These are phyloP conservation scores for Agriotes lineatus DNA, from an alignment of 2,888 invertebrate genomes.

Conservation along the genomic window DNA sequence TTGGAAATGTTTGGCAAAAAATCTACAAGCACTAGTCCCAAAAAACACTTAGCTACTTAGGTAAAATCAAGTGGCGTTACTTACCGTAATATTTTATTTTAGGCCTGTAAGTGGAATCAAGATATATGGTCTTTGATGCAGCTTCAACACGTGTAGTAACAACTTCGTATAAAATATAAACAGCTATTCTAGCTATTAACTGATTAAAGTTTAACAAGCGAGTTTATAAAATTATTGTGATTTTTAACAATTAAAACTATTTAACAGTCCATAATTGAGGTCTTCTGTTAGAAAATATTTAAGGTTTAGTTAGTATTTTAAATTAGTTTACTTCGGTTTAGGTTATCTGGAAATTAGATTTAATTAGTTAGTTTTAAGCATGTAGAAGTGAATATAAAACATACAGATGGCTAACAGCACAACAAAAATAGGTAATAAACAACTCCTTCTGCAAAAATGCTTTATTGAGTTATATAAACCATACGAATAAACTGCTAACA, in stretches of 20 bases:
- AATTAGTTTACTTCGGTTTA: constrained; percentile 27
- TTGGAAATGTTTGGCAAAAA: too few species aligned
- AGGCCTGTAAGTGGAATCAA: constrained; percentile 19
- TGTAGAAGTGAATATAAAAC: constrained; percentile 18
- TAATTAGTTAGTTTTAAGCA: constrained; percentile 6
- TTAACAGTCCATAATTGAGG: constrained; percentile 32
- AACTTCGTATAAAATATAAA: constrained; percentile 39
- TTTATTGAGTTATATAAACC: constrained; percentile 52
- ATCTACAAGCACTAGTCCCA: background rate
- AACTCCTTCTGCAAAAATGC: constrained; percentile 50
- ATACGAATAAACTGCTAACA: constrained; percentile 54
- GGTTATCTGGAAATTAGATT: constrained; percentile 32
- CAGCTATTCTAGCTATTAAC: constrained; percentile 27
- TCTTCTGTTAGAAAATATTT: constrained; percentile 10
- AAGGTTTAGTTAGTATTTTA: constrained; percentile 13
- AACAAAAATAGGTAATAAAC: constrained; percentile 54
- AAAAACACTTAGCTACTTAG: background rate
- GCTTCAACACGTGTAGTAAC: constrained; percentile 36
- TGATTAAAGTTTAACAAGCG: constrained; percentile 30
- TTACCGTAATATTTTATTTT: constrained; percentile 35
- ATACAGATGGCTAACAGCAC: constrained; percentile 51
- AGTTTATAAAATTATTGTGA: constrained; percentile 38
- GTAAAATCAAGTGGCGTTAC: constrained; percentile 5
- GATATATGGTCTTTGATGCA: constrained; percentile 21
- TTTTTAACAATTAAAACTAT: constrained; percentile 33